Evolutionary conservation across 2,113 vertebrate species (phyloP).

Genomic region (Albula goreensis): DNA sequence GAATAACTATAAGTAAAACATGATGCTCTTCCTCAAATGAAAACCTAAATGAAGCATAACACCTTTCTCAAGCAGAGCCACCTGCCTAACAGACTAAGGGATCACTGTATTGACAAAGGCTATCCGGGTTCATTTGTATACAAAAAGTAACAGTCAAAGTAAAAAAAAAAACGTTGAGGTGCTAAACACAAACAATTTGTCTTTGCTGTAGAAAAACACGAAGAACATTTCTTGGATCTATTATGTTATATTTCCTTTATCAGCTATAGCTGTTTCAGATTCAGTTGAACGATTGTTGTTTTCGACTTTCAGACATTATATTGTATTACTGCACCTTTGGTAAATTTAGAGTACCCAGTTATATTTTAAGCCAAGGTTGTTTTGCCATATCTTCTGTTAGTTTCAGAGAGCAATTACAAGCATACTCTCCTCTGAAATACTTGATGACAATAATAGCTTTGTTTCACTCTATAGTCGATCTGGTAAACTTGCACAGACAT

Average conservation of each 20-base stretch:
- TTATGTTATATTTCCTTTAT: neutral
- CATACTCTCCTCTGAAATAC: too few species aligned
- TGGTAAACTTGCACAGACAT: too few species aligned
- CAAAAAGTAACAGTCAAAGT: neutral
- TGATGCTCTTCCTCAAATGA: neutral
- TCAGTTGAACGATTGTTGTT: neutral
- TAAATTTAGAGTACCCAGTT: neutral
- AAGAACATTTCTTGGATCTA: neutral
- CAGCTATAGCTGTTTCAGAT: neutral
- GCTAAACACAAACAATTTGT: neutral
- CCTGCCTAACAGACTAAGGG: neutral
- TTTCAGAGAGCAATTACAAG: too few species aligned
- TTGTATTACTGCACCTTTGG: neutral
- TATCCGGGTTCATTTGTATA: neutral
- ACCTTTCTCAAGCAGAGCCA: neutral
- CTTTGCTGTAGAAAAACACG: neutral
- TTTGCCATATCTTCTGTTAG: too few species aligned
- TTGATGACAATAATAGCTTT: too few species aligned
- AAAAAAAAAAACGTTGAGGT: neutral
- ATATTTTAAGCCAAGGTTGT: neutral
- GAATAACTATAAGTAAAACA: neutral
- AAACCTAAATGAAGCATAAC: neutral
- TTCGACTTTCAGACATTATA: neutral
- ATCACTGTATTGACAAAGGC: neutral
- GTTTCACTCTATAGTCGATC: too few species aligned